Percentiles rank a stretch among this genome's conserved stretches.
Conservation (phyloP, 2,113 vertebrate species). For the Raja brachyura region DNA sequence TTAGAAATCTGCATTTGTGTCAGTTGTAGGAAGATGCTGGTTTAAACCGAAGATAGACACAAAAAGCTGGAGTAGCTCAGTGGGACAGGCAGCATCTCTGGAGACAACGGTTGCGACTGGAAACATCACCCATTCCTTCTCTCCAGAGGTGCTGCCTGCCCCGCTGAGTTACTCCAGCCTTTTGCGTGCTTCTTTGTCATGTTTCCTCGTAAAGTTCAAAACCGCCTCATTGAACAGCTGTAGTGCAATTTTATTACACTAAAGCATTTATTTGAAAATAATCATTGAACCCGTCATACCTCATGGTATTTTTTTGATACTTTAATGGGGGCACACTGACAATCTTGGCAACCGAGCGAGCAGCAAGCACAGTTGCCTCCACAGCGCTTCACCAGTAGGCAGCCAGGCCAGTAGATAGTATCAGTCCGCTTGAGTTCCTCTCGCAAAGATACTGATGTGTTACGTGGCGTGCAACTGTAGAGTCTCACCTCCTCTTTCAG, state of each 20-base stretch:
- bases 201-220: neutral
- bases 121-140: too few species aligned
- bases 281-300: constrained; percentile 54
- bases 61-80: too few species aligned
- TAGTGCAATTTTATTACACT: neutral
- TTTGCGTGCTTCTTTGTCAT: neutral
- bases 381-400: constrained; percentile 90
- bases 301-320: constrained; percentile 89
- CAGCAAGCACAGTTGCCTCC: constrained; percentile 97
- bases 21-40: neutral
- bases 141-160: too few species aligned
- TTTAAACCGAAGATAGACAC: too few species aligned
- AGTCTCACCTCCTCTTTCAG: constrained; percentile 82
- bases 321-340: constrained; percentile 80
- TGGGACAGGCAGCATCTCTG: too few species aligned
- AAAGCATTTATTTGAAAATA: neutral
- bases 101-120: too few species aligned
- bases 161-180: too few species aligned
- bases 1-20: neutral
- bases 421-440: constrained; percentile 90
- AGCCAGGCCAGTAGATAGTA: constrained; percentile 93
- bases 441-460: constrained; percentile 83
- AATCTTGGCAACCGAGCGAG: constrained; percentile 77
- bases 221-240: neutral
- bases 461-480: constrained; percentile 92